Conservation (phyloP, 2,797 vertebrate species). For the Falco biarmicus region DNA sequence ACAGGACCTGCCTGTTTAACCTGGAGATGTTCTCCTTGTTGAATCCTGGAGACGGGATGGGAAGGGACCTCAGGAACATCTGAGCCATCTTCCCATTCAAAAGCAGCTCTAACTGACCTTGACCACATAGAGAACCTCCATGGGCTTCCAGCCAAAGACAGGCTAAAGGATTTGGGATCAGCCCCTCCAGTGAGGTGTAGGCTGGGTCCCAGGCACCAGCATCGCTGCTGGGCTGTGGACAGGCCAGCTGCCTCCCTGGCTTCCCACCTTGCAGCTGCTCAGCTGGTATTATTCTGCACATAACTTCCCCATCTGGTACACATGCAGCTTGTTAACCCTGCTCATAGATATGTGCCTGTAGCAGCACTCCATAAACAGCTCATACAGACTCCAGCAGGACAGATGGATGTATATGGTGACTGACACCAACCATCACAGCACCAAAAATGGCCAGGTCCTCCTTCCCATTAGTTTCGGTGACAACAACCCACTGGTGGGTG, state of each 20-base stretch:
- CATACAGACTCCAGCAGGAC: slow-evolving; percentile 79
- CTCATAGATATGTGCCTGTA: not conserved
- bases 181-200: too few species aligned
- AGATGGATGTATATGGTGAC: slow-evolving; percentile 78
- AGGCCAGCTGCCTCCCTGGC: fast-evolving
- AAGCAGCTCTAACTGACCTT: not conserved
- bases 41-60: not conserved
- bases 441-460: slow-evolving; percentile 78
- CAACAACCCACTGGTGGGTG: slow-evolving; percentile 80
- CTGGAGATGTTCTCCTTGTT: too few species aligned
- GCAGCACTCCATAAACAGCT: not conserved
- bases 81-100: not conserved
- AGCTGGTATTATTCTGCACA: not conserved
- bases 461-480: slow-evolving; percentile 66
- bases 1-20: too few species aligned
- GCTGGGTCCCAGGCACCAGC: not conserved
- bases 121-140: not conserved
- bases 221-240: not conserved
- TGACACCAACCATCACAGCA: slow-evolving; percentile 80
- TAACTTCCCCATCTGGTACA: not conserved
- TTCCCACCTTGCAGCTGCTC: not conserved
- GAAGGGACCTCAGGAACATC: not conserved
- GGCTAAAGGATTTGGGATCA: not conserved
- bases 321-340: not conserved
- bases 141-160: not conserved